Conservation (phyloP, 1,140 invertebrate genomes). For the Apolygus lucorum region DNA sequence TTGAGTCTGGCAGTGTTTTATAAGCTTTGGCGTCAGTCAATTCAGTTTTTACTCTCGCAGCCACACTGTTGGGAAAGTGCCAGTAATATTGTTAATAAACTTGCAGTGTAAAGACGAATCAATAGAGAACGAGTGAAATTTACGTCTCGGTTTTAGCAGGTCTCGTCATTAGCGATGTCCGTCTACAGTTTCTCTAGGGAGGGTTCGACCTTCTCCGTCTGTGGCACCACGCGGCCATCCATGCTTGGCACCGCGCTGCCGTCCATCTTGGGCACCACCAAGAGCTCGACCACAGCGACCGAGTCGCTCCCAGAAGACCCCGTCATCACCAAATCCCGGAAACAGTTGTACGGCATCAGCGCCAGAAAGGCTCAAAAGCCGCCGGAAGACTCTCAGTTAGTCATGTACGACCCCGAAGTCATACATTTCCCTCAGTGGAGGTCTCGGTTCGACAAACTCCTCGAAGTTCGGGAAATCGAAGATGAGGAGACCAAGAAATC, state of each 20-base stretch:
- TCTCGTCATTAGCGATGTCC: neutral
- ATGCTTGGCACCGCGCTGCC: neutral
- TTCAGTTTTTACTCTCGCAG: too few species aligned
- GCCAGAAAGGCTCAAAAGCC: neutral
- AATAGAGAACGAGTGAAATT: too few species aligned
- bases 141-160: too few species aligned
- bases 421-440: neutral
- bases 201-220: neutral
- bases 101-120: too few species aligned
- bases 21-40: too few species aligned
- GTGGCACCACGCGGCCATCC: neutral
- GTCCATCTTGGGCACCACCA: neutral
- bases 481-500: neutral
- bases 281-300: neutral
- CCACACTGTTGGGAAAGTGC: too few species aligned
- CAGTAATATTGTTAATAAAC: too few species aligned
- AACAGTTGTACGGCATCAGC: neutral
- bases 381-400: neutral
- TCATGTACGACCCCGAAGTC: neutral
- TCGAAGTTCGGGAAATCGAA: neutral
- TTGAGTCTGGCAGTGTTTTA: too few species aligned
- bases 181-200: neutral
- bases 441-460: neutral
- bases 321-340: neutral
- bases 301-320: neutral